Base-by-base conservation (phyloP, 2,113 vertebrate species). In the Vulpes vulpes region DNA sequence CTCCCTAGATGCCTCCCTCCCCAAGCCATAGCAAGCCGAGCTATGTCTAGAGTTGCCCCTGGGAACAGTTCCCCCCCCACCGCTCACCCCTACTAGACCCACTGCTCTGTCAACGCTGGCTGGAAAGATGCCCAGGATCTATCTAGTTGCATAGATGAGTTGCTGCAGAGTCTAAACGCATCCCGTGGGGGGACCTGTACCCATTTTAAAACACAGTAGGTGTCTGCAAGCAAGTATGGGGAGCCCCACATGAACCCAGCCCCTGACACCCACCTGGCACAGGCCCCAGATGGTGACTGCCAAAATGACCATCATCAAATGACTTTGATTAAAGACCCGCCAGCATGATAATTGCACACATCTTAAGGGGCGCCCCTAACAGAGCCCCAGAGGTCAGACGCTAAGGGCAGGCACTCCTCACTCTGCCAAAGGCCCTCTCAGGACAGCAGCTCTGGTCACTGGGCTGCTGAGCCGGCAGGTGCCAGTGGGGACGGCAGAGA, bases 281-380 rank as follows among this genome's bases (percentile, higher is more conserved):
- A 23, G 49, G 20, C 43, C 64, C 14, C 0, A 0, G 20, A 25
- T 53, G 67, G 15, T 17, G 16, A 15, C 55, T 62, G 71, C 32
- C 30, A 43, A 51, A 30, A 17, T 9, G 55, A 16, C 87, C 2
- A 4, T 49, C 1, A 57, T 62, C 27, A 0, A 4, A 43, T 32
- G 38, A 32, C 38, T 15, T 14, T 15, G 38, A 62, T 17, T 5
- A 6, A 32, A 60, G 43, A 22, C 27, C 30, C 49, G 27, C 8
- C 11, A 3, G 30, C 0, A 3, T 17, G 12, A 15, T 8, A 9
- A n/a, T 14, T 7, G 12, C 8, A 6, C 10, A 20, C n/a, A 2
- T 35, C 35, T 59, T 30, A 30, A 8, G 23, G 23, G 5, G 22
- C 3, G 16, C 69, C 11, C 16, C 15, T 9, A 0, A 55, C 16